These are phyloP conservation scores for Erebia ligea DNA, from an alignment of 2,888 invertebrate species.

Conservation along the genomic window DNA sequence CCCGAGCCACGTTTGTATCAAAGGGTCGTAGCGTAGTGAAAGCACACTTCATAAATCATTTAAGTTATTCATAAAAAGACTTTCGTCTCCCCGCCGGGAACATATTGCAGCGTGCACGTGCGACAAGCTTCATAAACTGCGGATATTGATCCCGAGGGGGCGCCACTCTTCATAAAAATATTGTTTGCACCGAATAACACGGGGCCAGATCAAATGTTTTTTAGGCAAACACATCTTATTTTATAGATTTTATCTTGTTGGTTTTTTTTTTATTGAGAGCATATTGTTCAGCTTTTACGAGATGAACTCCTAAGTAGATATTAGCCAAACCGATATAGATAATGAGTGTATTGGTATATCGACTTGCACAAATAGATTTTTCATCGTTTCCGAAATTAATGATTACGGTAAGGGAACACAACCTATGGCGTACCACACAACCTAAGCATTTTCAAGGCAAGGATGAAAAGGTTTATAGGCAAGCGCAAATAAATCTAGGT, in stretches of 20 bases:
- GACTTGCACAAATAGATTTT: too few species aligned
- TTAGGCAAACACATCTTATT: conserved; percentile 25
- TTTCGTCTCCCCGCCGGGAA: conserved; percentile 62
- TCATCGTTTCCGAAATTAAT: too few species aligned
- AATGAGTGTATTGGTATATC: too few species aligned
- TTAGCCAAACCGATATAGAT: too few species aligned
- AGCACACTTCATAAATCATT: conserved; percentile 76
- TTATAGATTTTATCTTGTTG: conserved; percentile 8
- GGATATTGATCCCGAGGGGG: conserved; percentile 70
- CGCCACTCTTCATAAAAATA: conserved; percentile 72
- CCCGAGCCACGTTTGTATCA: conserved; percentile 44
- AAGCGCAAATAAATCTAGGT: too few species aligned
- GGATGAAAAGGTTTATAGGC: too few species aligned
- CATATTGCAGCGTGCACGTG: conserved; percentile 80
- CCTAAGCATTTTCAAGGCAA: too few species aligned
- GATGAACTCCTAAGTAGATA: too few species aligned
- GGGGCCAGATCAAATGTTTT: conserved; percentile 36
- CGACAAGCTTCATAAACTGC: conserved; percentile 79
- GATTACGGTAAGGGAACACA: too few species aligned
- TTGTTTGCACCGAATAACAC: conserved; percentile 50
- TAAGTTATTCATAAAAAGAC: conserved; percentile 80
- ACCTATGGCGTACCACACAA: too few species aligned
- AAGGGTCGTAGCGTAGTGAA: conserved; percentile 50
- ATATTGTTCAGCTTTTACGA: too few species aligned
- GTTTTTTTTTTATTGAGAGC: not conserved